phyloP scores from a whole-genome alignment of 2,888 invertebrate species.

The Lumbricus terrestris region DNA sequence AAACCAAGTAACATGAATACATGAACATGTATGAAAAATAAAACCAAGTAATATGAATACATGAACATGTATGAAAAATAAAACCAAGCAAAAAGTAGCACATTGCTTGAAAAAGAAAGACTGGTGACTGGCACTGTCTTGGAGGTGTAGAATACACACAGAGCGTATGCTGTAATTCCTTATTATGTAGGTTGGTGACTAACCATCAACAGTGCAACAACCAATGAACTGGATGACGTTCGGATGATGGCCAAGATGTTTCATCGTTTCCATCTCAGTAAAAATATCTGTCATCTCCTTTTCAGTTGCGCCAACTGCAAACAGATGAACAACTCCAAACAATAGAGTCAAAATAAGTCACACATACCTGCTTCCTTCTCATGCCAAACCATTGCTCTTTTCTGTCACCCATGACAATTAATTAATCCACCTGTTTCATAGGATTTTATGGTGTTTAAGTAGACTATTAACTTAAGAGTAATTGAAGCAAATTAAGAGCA shows the following conservation, averaged over 20 bases:
- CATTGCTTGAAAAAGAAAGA: too few relatives aligned
- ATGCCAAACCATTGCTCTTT: background rate
- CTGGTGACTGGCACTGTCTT: too few relatives aligned
- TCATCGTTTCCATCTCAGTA: slow-evolving; percentile 15
- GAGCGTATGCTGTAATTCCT: too few relatives aligned
- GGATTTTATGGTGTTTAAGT: background rate
- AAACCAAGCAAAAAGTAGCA: too few relatives aligned
- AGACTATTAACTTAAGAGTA: too few relatives aligned
- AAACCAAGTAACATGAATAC: too few relatives aligned
- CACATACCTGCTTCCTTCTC: background rate
- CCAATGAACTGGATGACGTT: slow-evolving; percentile 20
- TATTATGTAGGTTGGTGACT: background rate
- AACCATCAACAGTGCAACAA: slow-evolving; percentile 19
- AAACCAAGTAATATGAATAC: too few relatives aligned
- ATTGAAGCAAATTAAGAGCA: background rate
- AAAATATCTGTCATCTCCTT: slow-evolving; percentile 10
- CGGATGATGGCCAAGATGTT: slow-evolving; percentile 12
- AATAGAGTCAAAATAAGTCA: background rate
- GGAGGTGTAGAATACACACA: background rate
- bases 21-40: too few relatives aligned
- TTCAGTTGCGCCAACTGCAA: slow-evolving; percentile 7
- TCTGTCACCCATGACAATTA: background rate
- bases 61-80: too few relatives aligned
- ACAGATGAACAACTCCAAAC: too few relatives aligned
- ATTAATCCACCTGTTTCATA: background rate